Conservation (phyloP, 23 tunicate species). For the Aplidium turbinatum region DNA sequence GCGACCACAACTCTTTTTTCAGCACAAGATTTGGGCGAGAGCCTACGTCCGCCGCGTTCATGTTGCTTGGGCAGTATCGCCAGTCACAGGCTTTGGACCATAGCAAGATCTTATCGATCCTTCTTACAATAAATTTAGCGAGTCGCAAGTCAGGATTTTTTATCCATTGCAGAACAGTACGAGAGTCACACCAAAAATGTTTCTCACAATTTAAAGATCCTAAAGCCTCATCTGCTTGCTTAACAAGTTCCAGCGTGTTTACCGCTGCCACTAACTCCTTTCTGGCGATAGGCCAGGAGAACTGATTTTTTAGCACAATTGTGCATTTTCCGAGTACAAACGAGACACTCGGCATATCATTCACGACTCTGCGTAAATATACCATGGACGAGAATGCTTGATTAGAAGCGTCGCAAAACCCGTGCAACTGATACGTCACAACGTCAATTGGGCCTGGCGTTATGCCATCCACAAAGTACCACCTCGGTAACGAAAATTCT, state of each 20-base stretch:
- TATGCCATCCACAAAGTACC: neutral
- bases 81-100: neutral
- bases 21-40: neutral
- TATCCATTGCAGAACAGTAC: conserved; percentile 4
- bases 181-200: conserved; percentile 16
- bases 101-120: neutral
- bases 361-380: neutral
- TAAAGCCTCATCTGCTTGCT: neutral
- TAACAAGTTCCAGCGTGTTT: neutral
- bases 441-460: neutral
- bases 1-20: neutral
- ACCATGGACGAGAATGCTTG: conserved; percentile 5
- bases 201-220: neutral
- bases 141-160: conserved; percentile 9
- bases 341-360: neutral
- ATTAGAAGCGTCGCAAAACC: conserved; percentile 12
- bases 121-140: neutral
- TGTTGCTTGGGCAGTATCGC: conserved; percentile 1
- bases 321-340: conserved; percentile 3
- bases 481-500: conserved; percentile 2
- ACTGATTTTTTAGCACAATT: conserved; percentile 1
- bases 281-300: conserved; percentile 4
- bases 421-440: neutral
- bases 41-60: conserved; percentile 11
- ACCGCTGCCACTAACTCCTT: conserved; percentile 15